phyloP scores from a whole-genome alignment of 2,113 vertebrate species.

The Stictonetta naevosa region DNA sequence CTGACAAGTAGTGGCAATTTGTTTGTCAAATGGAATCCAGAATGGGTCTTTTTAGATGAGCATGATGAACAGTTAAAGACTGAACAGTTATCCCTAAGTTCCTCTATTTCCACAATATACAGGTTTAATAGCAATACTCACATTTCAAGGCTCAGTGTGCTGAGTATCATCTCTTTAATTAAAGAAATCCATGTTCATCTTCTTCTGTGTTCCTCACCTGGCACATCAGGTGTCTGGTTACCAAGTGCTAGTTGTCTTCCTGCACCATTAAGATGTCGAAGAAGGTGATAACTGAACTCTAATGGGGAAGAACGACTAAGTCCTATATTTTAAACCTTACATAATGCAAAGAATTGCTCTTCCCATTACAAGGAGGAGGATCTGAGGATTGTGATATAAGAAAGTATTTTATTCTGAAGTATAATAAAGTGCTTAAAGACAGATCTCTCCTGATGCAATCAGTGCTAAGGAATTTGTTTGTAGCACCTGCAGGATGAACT shows the following conservation, averaged over 20 bases:
- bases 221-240: not conserved
- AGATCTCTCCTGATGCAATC: not conserved
- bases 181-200: not conserved
- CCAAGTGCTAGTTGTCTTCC: not conserved
- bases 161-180: not conserved
- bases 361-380: not conserved
- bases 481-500: not conserved
- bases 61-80: not conserved
- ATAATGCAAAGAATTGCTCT: not conserved
- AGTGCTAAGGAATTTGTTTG: not conserved
- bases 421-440: not conserved
- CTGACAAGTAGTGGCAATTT: not conserved
- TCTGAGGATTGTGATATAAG: not conserved
- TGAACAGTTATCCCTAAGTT: not conserved
- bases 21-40: slow-evolving; percentile 4
- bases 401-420: not conserved
- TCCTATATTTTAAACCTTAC: not conserved
- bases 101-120: not conserved
- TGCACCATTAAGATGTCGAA: not conserved
- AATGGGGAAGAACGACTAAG: not conserved
- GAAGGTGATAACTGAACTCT: not conserved
- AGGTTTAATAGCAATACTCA: not conserved
- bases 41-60: not conserved
- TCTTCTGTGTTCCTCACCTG: not conserved
- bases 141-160: not conserved